Evolutionary conservation across 2,888 invertebrate species (phyloP).

Genomic region (Busseola fusca): DNA sequence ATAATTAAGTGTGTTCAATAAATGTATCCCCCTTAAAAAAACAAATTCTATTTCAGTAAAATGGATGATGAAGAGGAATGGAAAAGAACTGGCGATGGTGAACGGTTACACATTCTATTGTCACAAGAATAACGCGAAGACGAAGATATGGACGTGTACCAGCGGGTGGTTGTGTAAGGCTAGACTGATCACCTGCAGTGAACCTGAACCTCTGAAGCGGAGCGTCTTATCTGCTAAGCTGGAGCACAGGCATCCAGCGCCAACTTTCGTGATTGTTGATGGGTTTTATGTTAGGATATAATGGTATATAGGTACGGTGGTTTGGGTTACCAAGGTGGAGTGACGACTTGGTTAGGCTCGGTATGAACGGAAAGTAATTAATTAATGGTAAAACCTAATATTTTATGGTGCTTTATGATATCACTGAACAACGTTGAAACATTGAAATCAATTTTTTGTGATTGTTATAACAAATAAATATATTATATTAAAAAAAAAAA

Average conservation of each 20-base stretch:
- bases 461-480: background rate
- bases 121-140: conserved; percentile 54
- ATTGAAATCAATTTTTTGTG: background rate
- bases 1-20: background rate
- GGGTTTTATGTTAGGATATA: conserved; percentile 63
- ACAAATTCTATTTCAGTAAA: conserved; percentile 44
- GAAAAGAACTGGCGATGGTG: conserved; percentile 63
- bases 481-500: no score
- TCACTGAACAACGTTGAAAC: background rate
- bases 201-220: conserved; percentile 31
- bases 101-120: conserved; percentile 68
- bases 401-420: background rate
- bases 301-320: background rate
- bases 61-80: conserved; percentile 58
- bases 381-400: background rate
- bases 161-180: conserved; percentile 66
- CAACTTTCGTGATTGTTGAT: conserved; percentile 57
- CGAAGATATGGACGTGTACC: conserved; percentile 68
- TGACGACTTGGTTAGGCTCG: background rate
- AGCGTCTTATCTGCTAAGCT: conserved; percentile 68
- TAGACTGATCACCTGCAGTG: conserved; percentile 56
- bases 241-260: conserved; percentile 81
- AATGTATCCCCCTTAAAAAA: background rate
- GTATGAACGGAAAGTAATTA: no score
- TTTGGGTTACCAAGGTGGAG: background rate